These are phyloP conservation scores for Glaucopsyche alexis DNA, from an alignment of 2,888 invertebrate genomes.

Conservation along the genomic window DNA sequence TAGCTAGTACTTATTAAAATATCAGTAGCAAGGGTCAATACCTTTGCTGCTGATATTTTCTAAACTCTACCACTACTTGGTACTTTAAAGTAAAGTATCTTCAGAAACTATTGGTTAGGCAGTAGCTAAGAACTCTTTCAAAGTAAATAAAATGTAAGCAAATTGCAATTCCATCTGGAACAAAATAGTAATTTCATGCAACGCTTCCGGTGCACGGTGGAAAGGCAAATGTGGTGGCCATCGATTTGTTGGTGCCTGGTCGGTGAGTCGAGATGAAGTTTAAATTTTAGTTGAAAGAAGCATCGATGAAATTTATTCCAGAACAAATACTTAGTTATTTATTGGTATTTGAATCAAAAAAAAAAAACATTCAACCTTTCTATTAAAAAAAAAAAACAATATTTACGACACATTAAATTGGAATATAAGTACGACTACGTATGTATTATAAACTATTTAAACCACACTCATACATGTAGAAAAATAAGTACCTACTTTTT, in stretches of 20 bases:
- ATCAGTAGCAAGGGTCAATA: too few species aligned
- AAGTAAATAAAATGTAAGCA: slow-evolving; percentile 18
- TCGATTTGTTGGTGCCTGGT: slow-evolving; percentile 5
- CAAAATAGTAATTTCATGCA: slow-evolving; percentile 2
- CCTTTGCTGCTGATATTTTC: background rate
- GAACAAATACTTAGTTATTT: background rate
- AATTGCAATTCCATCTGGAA: background rate
- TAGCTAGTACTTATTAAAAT: too few species aligned
- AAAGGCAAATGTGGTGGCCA: slow-evolving; percentile 5
- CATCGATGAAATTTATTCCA: background rate
- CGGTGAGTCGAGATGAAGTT: background rate
- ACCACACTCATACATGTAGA: too few species aligned
- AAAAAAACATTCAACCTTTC: background rate
- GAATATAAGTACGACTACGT: too few species aligned
- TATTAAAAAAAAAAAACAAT: too few species aligned
- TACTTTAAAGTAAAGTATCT: background rate
- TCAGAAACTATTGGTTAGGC: background rate
- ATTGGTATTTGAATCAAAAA: background rate
- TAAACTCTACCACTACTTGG: background rate
- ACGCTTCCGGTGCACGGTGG: background rate
- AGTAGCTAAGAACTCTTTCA: background rate
- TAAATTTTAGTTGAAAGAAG: background rate
- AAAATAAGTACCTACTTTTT: too few species aligned
- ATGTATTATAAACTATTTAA: too few species aligned
- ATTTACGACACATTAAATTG: too few species aligned